These are phyloP conservation scores for Himalopsyche japonica DNA, from an alignment of 2,888 invertebrate species.

Conservation along the genomic window DNA sequence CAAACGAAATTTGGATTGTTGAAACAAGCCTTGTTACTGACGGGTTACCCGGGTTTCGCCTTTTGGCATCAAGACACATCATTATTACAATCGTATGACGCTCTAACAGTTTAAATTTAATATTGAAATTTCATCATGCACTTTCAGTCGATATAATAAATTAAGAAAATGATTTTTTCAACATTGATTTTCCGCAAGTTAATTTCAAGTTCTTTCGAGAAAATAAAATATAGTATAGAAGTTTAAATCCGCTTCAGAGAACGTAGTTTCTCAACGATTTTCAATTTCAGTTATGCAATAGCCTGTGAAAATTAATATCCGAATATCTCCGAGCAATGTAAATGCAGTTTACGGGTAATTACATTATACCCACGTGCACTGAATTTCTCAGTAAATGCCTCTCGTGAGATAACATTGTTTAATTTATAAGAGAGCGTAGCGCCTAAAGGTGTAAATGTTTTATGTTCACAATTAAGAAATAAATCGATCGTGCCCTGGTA, in stretches of 20 bases:
- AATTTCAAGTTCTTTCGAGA: no score
- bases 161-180: no score
- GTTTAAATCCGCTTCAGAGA: neutral
- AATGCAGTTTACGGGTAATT: constrained; percentile 5
- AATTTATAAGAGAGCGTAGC: constrained; percentile 24
- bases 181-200: no score
- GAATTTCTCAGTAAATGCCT: constrained; percentile 14
- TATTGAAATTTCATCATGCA: no score
- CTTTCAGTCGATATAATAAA: no score
- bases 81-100: no score
- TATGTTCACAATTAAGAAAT: constrained; percentile 35
- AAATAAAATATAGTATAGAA: no score
- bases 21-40: no score
- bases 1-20: no score
- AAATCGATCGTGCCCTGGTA: constrained; percentile 10
- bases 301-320: neutral
- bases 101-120: no score
- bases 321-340: neutral
- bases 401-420: constrained; percentile 18
- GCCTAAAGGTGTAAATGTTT: constrained; percentile 25
- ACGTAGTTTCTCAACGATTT: neutral
- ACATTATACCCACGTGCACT: constrained; percentile 18
- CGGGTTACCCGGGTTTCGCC: no score
- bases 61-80: no score
- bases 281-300: neutral